Conservation (phyloP, 2,113 vertebrate genomes). For the Balaeniceps rex region DNA sequence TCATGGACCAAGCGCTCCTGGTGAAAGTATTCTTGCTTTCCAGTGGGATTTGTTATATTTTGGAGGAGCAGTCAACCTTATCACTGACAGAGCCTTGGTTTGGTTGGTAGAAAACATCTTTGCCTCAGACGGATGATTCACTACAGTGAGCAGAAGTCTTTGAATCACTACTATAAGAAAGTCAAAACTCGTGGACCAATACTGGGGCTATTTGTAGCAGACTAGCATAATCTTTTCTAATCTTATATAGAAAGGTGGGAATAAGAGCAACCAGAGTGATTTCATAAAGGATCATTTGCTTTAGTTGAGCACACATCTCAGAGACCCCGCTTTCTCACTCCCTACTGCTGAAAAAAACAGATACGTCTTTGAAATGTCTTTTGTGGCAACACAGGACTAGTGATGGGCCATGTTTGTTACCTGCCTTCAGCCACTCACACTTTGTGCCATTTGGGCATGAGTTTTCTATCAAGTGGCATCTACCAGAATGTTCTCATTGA, state of each 20-base stretch:
- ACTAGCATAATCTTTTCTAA: neutral
- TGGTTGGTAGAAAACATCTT: slow-evolving; percentile 11
- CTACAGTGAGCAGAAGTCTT: neutral
- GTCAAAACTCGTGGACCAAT: neutral
- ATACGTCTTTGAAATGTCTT: neutral
- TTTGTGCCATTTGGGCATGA: neutral
- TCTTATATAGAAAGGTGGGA: neutral
- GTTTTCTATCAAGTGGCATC: neutral
- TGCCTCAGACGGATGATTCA: neutral
- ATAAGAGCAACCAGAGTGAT: neutral
- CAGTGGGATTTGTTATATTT: neutral
- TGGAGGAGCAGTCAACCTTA: neutral
- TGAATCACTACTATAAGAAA: slow-evolving; percentile 4
- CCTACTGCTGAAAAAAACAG: neutral
- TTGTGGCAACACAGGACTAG: neutral
- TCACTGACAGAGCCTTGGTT: neutral
- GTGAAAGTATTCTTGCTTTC: slow-evolving; percentile 14
- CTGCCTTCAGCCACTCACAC: neutral
- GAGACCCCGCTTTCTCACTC: neutral
- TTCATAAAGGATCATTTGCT: neutral
- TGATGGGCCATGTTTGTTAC: neutral
- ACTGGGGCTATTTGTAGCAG: neutral
- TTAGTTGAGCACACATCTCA: neutral
- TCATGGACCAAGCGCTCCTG: neutral
- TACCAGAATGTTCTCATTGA: neutral